Conservation (phyloP, 2,113 vertebrate species). For the Phoenicopterus ruber region DNA sequence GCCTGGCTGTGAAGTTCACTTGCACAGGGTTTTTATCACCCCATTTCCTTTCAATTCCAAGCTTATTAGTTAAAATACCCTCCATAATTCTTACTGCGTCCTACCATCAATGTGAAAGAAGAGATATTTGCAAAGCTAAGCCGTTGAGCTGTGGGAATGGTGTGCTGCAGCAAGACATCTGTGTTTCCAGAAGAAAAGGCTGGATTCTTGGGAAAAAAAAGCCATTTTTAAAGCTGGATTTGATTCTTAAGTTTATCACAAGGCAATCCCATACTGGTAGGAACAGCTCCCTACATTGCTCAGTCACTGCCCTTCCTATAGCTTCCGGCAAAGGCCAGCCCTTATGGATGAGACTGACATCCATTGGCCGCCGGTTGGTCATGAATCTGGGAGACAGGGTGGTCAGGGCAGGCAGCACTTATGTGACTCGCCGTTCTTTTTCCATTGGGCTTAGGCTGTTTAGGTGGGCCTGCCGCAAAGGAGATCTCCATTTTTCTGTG, state of each 20-base stretch:
- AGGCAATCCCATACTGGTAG: background rate
- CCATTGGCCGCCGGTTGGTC: accelerated
- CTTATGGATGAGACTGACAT: background rate
- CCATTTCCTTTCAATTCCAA: constrained; percentile 9
- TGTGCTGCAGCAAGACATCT: background rate
- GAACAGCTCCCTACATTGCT: background rate
- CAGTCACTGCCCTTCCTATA: background rate
- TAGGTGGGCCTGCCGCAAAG: background rate
- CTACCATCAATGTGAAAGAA: background rate
- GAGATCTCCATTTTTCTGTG: background rate
- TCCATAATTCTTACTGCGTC: background rate
- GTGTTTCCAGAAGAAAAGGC: background rate
- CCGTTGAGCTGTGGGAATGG: background rate
- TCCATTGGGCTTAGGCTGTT: background rate
- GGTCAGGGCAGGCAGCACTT: background rate
- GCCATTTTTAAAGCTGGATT: background rate
- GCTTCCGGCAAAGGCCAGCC: background rate
- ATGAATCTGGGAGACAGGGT: background rate
- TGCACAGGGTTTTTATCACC: background rate
- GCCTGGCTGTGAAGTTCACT: background rate
- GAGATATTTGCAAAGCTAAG: background rate
- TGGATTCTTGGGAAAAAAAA: background rate
- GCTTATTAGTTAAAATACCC: constrained; percentile 1
- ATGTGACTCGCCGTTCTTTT: accelerated
- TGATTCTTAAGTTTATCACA: background rate